phyloP scores from a whole-genome alignment of 1,140 invertebrate genomes.

The Oedothorax gibbosus region DNA sequence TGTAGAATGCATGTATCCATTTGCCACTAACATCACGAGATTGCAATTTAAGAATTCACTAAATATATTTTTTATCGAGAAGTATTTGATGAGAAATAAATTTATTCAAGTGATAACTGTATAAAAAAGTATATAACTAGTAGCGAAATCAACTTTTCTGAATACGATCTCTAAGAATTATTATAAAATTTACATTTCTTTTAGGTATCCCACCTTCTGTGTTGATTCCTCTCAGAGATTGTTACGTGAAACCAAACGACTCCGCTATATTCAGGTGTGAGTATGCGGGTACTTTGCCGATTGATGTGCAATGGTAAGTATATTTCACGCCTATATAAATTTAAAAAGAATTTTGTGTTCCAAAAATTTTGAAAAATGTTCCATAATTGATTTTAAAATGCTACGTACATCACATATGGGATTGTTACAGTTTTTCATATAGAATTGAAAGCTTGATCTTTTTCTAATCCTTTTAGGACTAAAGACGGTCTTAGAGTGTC shows the following conservation, averaged over 20 bases:
- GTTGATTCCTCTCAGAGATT: slow-evolving; percentile 6
- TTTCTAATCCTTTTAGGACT: slow-evolving; percentile 3
- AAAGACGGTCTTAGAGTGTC: slow-evolving; percentile 46
- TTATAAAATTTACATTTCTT: neutral
- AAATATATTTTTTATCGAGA: no score
- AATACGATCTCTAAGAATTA: neutral
- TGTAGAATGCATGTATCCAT: no score
- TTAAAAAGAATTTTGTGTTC: neutral
- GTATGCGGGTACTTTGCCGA: slow-evolving; percentile 26
- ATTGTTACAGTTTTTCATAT: neutral
- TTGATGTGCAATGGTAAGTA: slow-evolving; percentile 39
- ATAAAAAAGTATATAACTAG: neutral
- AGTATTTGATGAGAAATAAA: neutral
- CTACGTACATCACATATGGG: neutral
- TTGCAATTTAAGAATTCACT: no score
- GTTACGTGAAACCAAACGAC: slow-evolving; percentile 3
- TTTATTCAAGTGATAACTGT: neutral
- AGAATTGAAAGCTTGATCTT: neutral
- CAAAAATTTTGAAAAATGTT: no score
- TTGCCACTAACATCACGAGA: no score
- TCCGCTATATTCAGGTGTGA: slow-evolving; percentile 24
- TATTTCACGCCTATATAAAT: neutral
- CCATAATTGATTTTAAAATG: neutral
- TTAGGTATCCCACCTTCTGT: slow-evolving; percentile 30
- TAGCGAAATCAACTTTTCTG: neutral